Evolutionary conservation across 2,888 invertebrate genomes (phyloP), one percentile per base, ranked within the genome.

Genomic region (Phengaris arion): DNA sequence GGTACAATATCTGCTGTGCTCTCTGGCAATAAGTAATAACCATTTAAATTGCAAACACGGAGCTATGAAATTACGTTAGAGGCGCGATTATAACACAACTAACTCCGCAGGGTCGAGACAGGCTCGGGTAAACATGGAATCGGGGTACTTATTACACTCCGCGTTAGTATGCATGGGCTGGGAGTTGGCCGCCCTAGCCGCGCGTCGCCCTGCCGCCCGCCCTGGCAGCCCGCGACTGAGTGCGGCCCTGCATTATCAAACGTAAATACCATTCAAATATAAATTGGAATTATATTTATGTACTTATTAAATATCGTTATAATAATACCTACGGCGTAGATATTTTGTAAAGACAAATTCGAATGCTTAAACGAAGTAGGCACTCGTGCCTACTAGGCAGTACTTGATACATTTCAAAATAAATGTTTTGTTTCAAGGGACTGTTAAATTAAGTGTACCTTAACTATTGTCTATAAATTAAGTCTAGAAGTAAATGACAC

Each of bases 121-220:
- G 78, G 83, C 81, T 83, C 83, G 84, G 86, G 85, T 87, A 87
- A 88, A 88, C 87, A 87, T 85, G 86, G 83, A 85, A 89, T 89
- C 87, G 84, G 87, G 86, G 86, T 91, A 85, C 90, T 92, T 92
- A 92, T 92, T 91, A 92, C 87, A 83, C 78, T 77, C 76, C 87
- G 89, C 82, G 89, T 93, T 92, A 92, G 92, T 93, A 93, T 93
- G 92, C 93, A 93, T 93, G 91, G 92, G 88, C 88, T 91, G 93
- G 93, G 93, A 90, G 69, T 70, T 22, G 82, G 77, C 76, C 79
- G 80, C 84, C 87, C 84, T 80, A 82, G 81, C 85, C 80, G 81
- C 85, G 80, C 82, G 86, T 87, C 86, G 86, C 86, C 81, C 82
- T 84, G 85, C 85, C 80, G 77, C 74, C 81, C 77, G 75, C 85